Evolutionary conservation across 64 coral and sea anemone genomes (phyloP), one percentile per base, ranked within the genome.

Genomic region (Stichodactyla mertensii): DNA sequence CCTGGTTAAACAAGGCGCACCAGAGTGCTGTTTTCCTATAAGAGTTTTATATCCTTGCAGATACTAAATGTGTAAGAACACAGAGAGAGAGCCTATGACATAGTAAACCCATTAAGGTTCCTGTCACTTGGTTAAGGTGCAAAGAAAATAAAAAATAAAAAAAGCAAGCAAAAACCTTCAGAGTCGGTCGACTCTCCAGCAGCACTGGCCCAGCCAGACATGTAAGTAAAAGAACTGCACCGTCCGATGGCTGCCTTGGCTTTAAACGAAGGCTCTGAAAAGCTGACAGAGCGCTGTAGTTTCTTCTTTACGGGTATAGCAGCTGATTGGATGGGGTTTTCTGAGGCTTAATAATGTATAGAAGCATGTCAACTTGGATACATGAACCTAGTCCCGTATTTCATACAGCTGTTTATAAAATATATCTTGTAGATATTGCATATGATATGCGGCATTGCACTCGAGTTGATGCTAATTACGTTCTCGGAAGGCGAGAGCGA

Each of bases 271-370:
- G 90, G 90, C 54, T 92, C 90, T 12, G 84, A 81, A 51, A 92
- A 92, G 66, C 90, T 92, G 27, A 92, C 90, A 18, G 81, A 85
- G 51, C 90, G 85, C 15, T 78, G 84, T 54, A 92, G 86, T 26
- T 80, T 80, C 61, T 87, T 83, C 85, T 87, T 87, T 51, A 87
- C 77, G 5, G 90, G 85, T 4, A 87, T 82, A 52, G 90, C 69
- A 31, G 55, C 60, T 36, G 83, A 58, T 85, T 52, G 83, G 27
- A 10, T 31, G 27, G 16, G 83, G 12, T 26, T 64, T 16, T 85
- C 83, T 85, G 56, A 10, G 52, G 78, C 69, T 80, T 55, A 80
- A 81, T 52, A 81, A 81, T 81, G 67, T 81, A 81, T 7, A 81
- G 15, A 81, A 16, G 36, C 52, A 81, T 10, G 69, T 74, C 69